Evolutionary conservation across 2,888 invertebrate genomes (phyloP).

Genomic region (Coelinius sp.): DNA sequence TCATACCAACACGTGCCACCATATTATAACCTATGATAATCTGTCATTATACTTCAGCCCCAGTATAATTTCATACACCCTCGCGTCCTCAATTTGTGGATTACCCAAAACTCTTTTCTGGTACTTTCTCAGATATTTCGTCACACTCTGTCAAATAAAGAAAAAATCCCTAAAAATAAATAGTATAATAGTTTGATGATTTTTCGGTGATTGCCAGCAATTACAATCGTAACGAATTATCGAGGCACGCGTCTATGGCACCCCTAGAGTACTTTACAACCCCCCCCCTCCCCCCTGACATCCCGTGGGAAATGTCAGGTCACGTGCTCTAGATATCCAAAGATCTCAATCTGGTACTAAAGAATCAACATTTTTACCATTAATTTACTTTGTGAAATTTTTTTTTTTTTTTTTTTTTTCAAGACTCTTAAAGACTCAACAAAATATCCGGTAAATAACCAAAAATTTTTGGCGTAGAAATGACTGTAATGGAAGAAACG

Average conservation of each 20-base stretch:
- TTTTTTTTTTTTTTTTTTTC: no score
- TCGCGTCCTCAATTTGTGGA: conserved; percentile 17
- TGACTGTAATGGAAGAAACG: conserved; percentile 18
- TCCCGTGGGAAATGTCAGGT: conserved; percentile 29
- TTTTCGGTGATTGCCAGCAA: conserved; percentile 65
- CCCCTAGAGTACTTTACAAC: background rate
- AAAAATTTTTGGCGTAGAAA: background rate
- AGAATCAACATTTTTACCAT: background rate
- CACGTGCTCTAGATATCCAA: background rate
- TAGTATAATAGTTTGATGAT: conserved; percentile 48
- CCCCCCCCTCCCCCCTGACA: background rate
- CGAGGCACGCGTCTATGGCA: conserved; percentile 32
- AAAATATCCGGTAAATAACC: conserved; percentile 21
- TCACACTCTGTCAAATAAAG: background rate
- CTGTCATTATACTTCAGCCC: conserved; percentile 66
- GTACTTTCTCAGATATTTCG: background rate
- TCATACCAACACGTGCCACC: background rate
- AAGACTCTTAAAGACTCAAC: no score
- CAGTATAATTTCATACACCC: conserved; percentile 17
- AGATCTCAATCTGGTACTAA: conserved; percentile 15
- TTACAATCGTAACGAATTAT: conserved; percentile 66
- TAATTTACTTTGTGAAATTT: conserved; percentile 18
- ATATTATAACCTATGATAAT: conserved; percentile 49
- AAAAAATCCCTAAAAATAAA: conserved; percentile 42
- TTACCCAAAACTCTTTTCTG: background rate